Evolutionary conservation across 2,797 vertebrate species (phyloP).

Genomic region (Hippopotamyrus pictus): DNA sequence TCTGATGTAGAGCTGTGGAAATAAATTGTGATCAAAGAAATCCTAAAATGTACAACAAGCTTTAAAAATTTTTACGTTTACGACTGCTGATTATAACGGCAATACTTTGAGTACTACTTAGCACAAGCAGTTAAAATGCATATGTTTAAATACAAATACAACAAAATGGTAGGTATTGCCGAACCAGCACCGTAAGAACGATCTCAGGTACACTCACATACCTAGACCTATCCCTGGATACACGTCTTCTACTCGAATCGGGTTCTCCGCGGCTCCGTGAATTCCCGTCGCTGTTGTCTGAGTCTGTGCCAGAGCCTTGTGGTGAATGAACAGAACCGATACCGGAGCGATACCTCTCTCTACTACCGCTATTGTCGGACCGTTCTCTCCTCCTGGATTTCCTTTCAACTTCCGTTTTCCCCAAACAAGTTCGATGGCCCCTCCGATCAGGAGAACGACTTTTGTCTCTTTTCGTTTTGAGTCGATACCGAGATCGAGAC

Average conservation of each 20-base stretch:
- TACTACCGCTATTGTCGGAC: slow-evolving; percentile 47
- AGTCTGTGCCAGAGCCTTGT: slow-evolving; percentile 45
- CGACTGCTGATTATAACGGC: neutral
- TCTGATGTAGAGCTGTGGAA: slow-evolving; percentile 53
- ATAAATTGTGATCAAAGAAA: neutral
- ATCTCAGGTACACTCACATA: slow-evolving; percentile 24
- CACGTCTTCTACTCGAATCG: slow-evolving; percentile 22
- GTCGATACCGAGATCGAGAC: slow-evolving; percentile 41
- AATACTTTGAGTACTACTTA: neutral
- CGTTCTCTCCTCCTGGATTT: slow-evolving; percentile 34
- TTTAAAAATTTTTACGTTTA: neutral
- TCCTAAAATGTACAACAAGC: neutral
- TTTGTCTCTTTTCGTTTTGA: slow-evolving; percentile 33
- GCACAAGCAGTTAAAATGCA: neutral
- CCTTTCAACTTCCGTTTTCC: slow-evolving; percentile 32
- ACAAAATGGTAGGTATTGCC: neutral
- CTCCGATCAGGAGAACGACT: slow-evolving; percentile 46
- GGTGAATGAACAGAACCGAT: neutral
- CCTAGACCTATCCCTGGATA: slow-evolving; percentile 46
- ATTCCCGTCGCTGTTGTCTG: slow-evolving; percentile 38
- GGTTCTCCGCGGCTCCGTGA: slow-evolving; percentile 17
- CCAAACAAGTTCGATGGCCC: slow-evolving; percentile 39
- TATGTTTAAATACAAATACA: neutral
- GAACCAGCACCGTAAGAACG: neutral
- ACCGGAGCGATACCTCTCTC: slow-evolving; percentile 35